A percentile compares a stretch with the other conserved stretches of the same genome.
Conservation (phyloP, 2,888 invertebrate species). For the Ophonus ardosiacus region DNA sequence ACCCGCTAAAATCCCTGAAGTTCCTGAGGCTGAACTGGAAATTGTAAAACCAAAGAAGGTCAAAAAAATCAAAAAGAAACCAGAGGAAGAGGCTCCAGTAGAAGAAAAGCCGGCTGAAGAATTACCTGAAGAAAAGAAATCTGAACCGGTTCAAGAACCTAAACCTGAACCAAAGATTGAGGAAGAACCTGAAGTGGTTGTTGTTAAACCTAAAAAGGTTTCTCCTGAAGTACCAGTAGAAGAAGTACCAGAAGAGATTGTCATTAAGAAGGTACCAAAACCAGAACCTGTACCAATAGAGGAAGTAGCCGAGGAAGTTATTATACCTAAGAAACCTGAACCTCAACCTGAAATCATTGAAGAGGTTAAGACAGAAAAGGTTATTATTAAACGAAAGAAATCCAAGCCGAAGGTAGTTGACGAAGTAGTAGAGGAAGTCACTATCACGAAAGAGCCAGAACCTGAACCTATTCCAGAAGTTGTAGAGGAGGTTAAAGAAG, state of each 20-base stretch:
- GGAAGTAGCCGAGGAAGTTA: slow-evolving; percentile 74
- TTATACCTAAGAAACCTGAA: slow-evolving; percentile 71
- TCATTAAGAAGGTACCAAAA: slow-evolving; percentile 71
- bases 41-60: slow-evolving; percentile 71
- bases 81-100: slow-evolving; percentile 68
- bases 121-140: slow-evolving; percentile 50
- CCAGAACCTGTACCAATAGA: slow-evolving; percentile 69
- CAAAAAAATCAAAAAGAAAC: slow-evolving; percentile 71
- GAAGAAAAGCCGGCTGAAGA: slow-evolving; percentile 47
- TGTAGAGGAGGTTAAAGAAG: slow-evolving; percentile 68
- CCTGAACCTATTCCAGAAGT: slow-evolving; percentile 67
- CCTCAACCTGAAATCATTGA: slow-evolving; percentile 72
- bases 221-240: slow-evolving; percentile 67
- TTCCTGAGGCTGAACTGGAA: slow-evolving; percentile 72
- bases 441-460: slow-evolving; percentile 68
- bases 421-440: slow-evolving; percentile 66
- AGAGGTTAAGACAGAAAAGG: slow-evolving; percentile 75
- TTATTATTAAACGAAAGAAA: slow-evolving; percentile 69
- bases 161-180: slow-evolving; percentile 63
- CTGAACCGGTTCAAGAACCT: slow-evolving; percentile 59
- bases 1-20: slow-evolving; percentile 70
- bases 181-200: slow-evolving; percentile 66
- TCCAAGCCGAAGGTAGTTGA: slow-evolving; percentile 71
- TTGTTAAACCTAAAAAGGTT: slow-evolving; percentile 67
- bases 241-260: slow-evolving; percentile 74